Evolutionary conservation across 2,113 vertebrate species (phyloP).

Genomic region (Amphiprion percula): DNA sequence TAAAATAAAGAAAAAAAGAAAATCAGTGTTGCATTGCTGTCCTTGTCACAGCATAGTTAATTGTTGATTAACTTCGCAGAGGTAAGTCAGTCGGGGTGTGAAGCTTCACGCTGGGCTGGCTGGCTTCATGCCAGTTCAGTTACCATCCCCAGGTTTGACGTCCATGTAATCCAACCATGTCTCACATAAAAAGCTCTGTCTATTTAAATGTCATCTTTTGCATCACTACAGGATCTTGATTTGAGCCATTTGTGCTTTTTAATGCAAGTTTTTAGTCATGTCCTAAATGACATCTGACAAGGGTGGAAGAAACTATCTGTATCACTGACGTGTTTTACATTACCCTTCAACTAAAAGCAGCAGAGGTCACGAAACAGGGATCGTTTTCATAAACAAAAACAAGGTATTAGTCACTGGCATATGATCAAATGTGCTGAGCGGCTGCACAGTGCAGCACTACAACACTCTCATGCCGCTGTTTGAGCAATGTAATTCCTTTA

Average conservation of each 20-base stretch:
- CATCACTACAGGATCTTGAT: not conserved
- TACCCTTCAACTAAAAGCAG: not conserved
- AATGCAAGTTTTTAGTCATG: not conserved
- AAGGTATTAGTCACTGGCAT: slow-evolving; percentile 1
- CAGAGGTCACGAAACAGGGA: not conserved
- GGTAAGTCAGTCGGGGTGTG: slow-evolving; percentile 30
- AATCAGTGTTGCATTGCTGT: not conserved
- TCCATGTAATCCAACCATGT: slow-evolving; percentile 39
- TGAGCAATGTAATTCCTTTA: slow-evolving; percentile 16
- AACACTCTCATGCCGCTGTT: not conserved
- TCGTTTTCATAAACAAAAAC: not conserved
- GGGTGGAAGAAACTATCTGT: not conserved
- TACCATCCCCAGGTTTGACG: slow-evolving; percentile 30
- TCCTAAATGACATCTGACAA: slow-evolving; percentile 14
- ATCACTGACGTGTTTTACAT: not conserved
- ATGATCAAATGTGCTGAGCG: not conserved
- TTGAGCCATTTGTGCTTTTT: not conserved
- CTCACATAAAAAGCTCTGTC: not conserved
- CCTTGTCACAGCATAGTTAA: slow-evolving; percentile 43
- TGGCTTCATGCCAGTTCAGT: slow-evolving; percentile 29
- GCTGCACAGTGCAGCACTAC: not conserved
- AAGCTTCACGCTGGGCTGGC: slow-evolving; percentile 36
- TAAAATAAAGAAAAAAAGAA: not conserved
- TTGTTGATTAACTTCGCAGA: slow-evolving; percentile 53
- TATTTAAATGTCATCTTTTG: slow-evolving; percentile 10